Percentiles rank a stretch among this genome's conserved stretches.
phyloP scores from a whole-genome alignment of 2,797 vertebrate genomes.

The Nothura maculosa region DNA sequence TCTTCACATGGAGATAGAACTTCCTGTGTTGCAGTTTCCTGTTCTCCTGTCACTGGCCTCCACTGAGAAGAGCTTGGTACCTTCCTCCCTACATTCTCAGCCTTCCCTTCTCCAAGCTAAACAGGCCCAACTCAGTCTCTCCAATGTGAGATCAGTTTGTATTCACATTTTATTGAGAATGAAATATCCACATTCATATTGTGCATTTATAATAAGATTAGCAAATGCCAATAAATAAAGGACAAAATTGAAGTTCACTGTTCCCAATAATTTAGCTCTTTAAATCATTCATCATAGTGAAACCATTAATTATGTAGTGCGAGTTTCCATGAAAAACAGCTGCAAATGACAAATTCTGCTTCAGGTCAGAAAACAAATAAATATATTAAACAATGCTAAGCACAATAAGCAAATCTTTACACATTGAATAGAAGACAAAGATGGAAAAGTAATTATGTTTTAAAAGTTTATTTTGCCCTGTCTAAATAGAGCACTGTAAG shows the following conservation, averaged over 20 bases:
- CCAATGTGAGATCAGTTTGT: not conserved
- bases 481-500: not conserved
- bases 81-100: too few species aligned
- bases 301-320: conserved; percentile 49
- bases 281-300: not conserved
- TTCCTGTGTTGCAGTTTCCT: too few species aligned
- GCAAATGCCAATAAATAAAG: not conserved
- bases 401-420: not conserved
- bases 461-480: not conserved
- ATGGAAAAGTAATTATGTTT: not conserved
- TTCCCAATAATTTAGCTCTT: not conserved
- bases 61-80: too few species aligned
- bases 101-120: too few species aligned
- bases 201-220: not conserved
- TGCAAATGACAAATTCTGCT: conserved; percentile 47
- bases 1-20: too few species aligned
- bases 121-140: too few species aligned
- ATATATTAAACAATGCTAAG: not conserved
- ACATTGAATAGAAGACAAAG: not conserved
- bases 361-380: conserved; percentile 42
- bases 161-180: not conserved
- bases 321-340: conserved; percentile 17
- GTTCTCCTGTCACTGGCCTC: too few species aligned
- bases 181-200: not conserved
- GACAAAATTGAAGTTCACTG: not conserved